phyloP scores from a whole-genome alignment of 2,113 vertebrate genomes.

The Martes martes region DNA sequence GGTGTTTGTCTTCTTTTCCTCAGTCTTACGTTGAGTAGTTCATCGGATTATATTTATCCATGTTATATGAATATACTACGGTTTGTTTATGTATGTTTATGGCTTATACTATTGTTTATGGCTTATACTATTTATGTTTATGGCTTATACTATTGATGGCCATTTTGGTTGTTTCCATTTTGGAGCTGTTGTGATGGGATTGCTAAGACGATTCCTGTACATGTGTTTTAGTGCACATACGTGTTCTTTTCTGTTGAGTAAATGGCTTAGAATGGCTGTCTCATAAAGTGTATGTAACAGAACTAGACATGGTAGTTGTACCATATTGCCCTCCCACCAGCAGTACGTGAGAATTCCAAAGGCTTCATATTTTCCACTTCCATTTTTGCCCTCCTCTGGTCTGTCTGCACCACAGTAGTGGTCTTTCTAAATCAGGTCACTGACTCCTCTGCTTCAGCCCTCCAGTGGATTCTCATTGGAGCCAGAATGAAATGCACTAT shows the following conservation, averaged over 20 bases:
- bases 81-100: not conserved
- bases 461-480: not conserved
- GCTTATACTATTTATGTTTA: not conserved
- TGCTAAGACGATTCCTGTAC: not conserved
- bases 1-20: not conserved
- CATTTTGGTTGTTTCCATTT: not conserved
- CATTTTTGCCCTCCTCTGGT: not conserved
- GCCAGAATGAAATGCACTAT: not conserved
- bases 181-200: not conserved
- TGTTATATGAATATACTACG: not conserved
- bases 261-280: not conserved
- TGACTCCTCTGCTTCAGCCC: not conserved
- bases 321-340: not conserved
- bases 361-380: not conserved
- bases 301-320: not conserved
- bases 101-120: not conserved
- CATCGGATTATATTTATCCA: not conserved
- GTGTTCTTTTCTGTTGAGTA: not conserved
- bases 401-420: not conserved
- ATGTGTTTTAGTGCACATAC: not conserved
- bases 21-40: not conserved
- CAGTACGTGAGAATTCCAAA: not conserved
- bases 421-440: not conserved
- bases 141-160: not conserved
- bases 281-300: not conserved